Evolutionary conservation across 1,140 invertebrate species (phyloP), one percentile per base, ranked within the genome.

Genomic region (Brachystomella parvula): DNA sequence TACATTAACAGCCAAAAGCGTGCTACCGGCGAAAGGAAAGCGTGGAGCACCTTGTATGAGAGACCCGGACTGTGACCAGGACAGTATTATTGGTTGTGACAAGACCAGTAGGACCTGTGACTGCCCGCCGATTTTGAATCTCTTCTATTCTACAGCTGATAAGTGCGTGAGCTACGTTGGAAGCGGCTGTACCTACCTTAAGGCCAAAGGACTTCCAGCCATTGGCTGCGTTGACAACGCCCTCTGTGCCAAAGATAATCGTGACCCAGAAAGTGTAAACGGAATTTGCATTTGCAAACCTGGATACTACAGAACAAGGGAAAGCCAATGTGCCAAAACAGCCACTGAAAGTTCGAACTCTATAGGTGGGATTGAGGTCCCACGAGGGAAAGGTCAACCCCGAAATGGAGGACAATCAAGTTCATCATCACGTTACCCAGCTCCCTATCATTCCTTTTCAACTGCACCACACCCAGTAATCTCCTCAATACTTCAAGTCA

Each of bases 221-320:
- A 57, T 57, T 9, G 21, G 21, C 53, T 57, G 53, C 53, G 21
- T 57, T 24, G 53, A 57, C 6, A 6, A 57, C 28, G 53, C 53
- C n/a, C 6, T 12, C 12, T 57, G 53, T 24, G 6, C 21, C 28
- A 21, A 57, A 12, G 28, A n/a, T n/a, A n/a, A 57, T 39, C 35
- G 35, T 19, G 35, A 39, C 35, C 35, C 35, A 6, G 6, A 9
- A 19, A 19, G 19, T 9, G 35, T 24, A 12, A 21, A 57, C 28
- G 53, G 53, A 57, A 57, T 6, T 12, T 66, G 64, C 30, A 30
- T 60, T 15, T 66, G 64, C 35, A 60, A 44, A 24, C 57, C 56
- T 3, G 56, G 64, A 2, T 66, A 60, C 35, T n/a, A 32, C 24
- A 53, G 56, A 31, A 66, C 64, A 47, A 61, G 60, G 30, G 35